Conservation (phyloP, 2,888 invertebrate species). For the Conomelus anceps region DNA sequence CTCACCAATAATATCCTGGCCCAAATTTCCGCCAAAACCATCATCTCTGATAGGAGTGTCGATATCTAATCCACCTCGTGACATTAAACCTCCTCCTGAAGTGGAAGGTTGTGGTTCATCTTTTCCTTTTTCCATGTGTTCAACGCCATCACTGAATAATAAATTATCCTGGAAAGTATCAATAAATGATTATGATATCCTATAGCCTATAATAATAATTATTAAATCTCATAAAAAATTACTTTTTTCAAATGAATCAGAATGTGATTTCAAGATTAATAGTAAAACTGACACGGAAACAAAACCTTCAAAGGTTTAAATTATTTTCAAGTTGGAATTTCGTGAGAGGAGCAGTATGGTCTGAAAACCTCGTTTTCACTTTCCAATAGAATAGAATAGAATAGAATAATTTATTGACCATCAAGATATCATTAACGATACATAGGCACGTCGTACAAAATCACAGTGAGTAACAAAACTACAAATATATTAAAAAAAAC, state of each 20-base stretch:
- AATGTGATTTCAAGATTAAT: neutral
- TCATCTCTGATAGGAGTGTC: constrained; percentile 75
- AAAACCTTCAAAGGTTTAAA: no score
- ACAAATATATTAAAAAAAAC: no score
- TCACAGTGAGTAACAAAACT: no score
- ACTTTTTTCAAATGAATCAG: neutral
- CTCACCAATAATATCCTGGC: constrained; percentile 78
- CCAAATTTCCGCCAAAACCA: constrained; percentile 76
- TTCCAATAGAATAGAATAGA: no score
- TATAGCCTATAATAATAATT: neutral
- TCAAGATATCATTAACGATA: no score
- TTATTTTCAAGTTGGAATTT: no score
- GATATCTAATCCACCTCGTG: constrained; percentile 49
- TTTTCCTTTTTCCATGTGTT: constrained; percentile 54
- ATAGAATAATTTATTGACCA: no score
- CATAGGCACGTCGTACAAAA: no score
- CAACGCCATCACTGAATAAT: constrained; percentile 63
- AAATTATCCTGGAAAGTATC: constrained; percentile 56
- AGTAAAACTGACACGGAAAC: neutral
- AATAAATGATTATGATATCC: neutral
- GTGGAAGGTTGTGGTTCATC: constrained; percentile 55
- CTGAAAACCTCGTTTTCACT: no score
- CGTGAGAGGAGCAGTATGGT: no score
- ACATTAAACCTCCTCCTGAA: constrained; percentile 41
- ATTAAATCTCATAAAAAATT: no score